A percentile compares a stretch with the other conserved stretches of the same genome.
These are phyloP conservation scores for Orthosia incerta DNA, from an alignment of 2,888 invertebrate genomes.

Conservation along the genomic window DNA sequence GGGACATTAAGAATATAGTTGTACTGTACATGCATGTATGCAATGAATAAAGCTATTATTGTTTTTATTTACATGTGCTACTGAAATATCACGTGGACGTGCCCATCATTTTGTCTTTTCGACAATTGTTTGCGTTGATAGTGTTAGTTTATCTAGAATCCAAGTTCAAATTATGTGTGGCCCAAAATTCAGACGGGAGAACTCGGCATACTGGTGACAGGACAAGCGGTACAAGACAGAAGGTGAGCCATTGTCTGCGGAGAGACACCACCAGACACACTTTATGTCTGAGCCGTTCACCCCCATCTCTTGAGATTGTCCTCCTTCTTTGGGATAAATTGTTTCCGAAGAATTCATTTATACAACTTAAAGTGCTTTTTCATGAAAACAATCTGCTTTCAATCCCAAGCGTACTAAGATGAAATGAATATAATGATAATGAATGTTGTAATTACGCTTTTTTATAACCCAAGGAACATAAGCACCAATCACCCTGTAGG, in stretches of 20 bases:
- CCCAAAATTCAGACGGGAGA: not conserved
- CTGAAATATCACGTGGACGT: too few species aligned
- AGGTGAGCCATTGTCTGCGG: not conserved
- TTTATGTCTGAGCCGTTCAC: not conserved
- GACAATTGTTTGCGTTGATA: too few species aligned
- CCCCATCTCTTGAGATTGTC: not conserved
- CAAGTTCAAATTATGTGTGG: not conserved
- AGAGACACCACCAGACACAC: not conserved
- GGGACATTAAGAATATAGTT: too few species aligned
- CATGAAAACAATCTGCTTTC: not conserved
- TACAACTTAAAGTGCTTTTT: not conserved
- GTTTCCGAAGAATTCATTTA: not conserved
- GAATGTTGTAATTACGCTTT: not conserved
- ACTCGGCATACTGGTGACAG: not conserved
- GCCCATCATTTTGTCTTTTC: too few species aligned
- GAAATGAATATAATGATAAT: not conserved
- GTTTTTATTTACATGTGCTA: too few species aligned
- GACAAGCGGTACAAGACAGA: not conserved
- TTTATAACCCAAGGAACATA: not conserved
- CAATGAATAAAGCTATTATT: too few species aligned
- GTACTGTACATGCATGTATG: too few species aligned
- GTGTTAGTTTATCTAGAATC: too few species aligned
- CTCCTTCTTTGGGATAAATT: not conserved
- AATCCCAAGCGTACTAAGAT: not conserved
- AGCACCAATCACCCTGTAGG: not conserved